phyloP scores from a whole-genome alignment of 2,888 invertebrate genomes.

The Thecophora atra region DNA sequence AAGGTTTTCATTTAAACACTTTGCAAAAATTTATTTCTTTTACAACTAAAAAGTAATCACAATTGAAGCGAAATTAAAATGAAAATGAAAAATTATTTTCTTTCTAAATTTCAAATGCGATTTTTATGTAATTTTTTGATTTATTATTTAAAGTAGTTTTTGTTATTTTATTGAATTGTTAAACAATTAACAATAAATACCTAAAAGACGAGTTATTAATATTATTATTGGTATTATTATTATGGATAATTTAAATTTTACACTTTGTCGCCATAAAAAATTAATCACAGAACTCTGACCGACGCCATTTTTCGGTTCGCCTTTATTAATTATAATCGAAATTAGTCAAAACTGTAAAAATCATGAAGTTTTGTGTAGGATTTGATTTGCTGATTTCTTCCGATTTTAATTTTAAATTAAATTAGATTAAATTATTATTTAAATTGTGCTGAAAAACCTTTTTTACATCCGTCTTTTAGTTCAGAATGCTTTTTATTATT shows the following conservation, averaged over 20 bases:
- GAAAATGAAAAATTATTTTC: too few relatives aligned
- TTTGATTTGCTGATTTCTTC: too few relatives aligned
- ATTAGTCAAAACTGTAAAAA: too few relatives aligned
- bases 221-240: background rate
- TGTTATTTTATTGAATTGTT: conserved; percentile 64
- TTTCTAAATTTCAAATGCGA: too few relatives aligned
- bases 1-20: background rate
- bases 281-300: background rate
- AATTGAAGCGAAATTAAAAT: too few relatives aligned
- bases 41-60: background rate
- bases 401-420: too few relatives aligned
- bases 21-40: background rate
- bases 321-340: too few relatives aligned
- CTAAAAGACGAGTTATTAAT: background rate
- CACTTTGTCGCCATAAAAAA: background rate
- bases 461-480: too few relatives aligned
- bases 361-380: too few relatives aligned
- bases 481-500: too few relatives aligned
- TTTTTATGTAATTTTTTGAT: conserved; percentile 50
- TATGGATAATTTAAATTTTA: conserved; percentile 36
- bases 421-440: too few relatives aligned
- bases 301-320: background rate
- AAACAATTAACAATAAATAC: conserved; percentile 53
- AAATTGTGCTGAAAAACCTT: too few relatives aligned
- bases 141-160: conserved; percentile 58